Evolutionary conservation across 2,113 vertebrate species (phyloP), one percentile per base, ranked within the genome.

Genomic region (Aix galericulata): DNA sequence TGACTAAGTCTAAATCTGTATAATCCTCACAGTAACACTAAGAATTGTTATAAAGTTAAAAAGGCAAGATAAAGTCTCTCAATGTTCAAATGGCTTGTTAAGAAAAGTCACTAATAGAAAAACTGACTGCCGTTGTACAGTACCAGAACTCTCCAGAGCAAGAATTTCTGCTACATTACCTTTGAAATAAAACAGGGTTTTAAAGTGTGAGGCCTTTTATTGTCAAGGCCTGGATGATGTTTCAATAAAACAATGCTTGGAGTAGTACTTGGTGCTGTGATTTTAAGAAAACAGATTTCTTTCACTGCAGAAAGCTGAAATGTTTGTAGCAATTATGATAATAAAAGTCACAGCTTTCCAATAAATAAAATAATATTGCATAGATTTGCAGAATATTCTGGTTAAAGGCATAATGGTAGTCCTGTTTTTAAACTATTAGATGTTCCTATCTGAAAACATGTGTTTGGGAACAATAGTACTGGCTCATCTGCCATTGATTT

Each of bases 161-260:
- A 74, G 11, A 9, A 8, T 84, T 93, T 89, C 38, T 91, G 40
- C 36, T 84, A 13, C 18, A 55, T 55, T 85, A 53, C 36, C n/a
- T 74, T 87, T 73, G 40, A 94, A 95, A 92, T 66, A 79, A 81
- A 93, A 13, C 36, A 75, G 31, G 36, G 2, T 75, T 93, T 92
- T 56, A 10, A 67, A 77, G 22, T 11, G 14, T 2, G 5, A 72
- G 2, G 15, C 16, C 8, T 89, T 60, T 22, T 40, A 77, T 74
- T 90, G 34, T 77, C 46, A 78, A 78, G 46, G 40, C 8, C 56
- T 74, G 46, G 74, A 64, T 75, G 6, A 77, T 0, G 0, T 74
- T 86, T 81, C 60, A 86, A 78, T 64, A 53, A 82, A 92, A 68
- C 53, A 79, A 25, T 86, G 23, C 11, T 72, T 81, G 38, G 31